Evolutionary conservation across 1,140 invertebrate genomes (phyloP).

Genomic region (Periplaneta americana): DNA sequence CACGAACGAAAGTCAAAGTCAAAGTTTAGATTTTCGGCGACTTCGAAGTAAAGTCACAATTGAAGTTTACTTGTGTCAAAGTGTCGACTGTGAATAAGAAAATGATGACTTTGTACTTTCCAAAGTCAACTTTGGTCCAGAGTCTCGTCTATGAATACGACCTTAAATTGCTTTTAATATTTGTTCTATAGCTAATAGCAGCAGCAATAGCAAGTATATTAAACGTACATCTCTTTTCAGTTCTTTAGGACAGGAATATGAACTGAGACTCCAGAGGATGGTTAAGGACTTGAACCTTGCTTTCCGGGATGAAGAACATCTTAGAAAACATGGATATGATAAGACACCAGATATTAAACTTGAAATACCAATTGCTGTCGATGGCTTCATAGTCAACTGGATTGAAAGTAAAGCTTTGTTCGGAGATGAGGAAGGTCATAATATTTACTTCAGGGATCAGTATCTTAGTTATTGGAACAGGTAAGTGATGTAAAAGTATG

Average conservation of each 20-base stretch:
- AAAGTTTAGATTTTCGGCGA: too few species aligned
- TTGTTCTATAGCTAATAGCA: too few species aligned
- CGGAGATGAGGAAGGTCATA: conserved; percentile 77
- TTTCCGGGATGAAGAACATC: conserved; percentile 75
- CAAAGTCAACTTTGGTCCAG: too few species aligned
- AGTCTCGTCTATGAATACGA: too few species aligned
- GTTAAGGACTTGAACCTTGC: conserved; percentile 52
- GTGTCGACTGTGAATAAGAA: too few species aligned
- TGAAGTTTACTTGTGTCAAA: too few species aligned
- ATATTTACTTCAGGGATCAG: conserved; percentile 81
- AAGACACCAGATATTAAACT: conserved; percentile 94
- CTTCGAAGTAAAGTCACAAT: too few species aligned
- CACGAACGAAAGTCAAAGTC: too few species aligned
- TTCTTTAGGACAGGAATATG: conserved; percentile 70
- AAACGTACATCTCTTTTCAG: conserved; percentile 41
- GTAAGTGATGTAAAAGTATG: too few species aligned
- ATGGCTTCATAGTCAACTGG: conserved; percentile 88
- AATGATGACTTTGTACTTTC: too few species aligned
- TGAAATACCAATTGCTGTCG: conserved; percentile 80
- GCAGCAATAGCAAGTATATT: too few species aligned
- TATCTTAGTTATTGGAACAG: conserved; percentile 88
- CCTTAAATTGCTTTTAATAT: too few species aligned
- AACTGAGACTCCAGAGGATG: conserved; percentile 56
- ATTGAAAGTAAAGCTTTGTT: conserved; percentile 95
- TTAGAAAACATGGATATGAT: conserved; percentile 80